These are phyloP conservation scores for Sycophaga agraensis DNA, from an alignment of 1,140 invertebrate species.

Conservation along the genomic window DNA sequence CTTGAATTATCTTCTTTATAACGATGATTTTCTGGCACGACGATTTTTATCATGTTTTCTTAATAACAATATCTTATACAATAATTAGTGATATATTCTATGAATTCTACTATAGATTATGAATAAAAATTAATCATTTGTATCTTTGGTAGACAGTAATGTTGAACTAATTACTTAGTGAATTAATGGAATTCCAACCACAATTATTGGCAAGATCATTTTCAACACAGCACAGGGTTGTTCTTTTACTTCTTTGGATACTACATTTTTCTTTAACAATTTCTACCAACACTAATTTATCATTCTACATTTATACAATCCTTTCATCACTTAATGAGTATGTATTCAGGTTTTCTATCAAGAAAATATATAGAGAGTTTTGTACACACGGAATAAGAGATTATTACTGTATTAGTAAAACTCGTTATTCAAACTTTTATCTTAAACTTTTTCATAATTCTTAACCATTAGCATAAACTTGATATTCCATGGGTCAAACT, in stretches of 20 bases:
- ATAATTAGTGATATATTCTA: neutral
- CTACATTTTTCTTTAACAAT: conserved; percentile 1
- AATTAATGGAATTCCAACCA: conserved; percentile 9
- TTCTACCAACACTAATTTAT: conserved; percentile 4
- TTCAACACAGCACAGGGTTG: neutral
- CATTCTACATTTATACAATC: conserved; percentile 4
- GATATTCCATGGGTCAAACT: conserved; percentile 92
- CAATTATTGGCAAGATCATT: conserved; percentile 23
- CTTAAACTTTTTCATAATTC: conserved; percentile 6
- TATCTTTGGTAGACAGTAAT: conserved; percentile 28
- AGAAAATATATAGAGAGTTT: conserved; percentile 6
- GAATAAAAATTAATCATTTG: conserved; percentile 16
- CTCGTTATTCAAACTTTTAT: neutral
- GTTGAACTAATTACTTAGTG: conserved; percentile 3
- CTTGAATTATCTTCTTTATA: conserved; percentile 2
- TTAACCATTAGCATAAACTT: conserved; percentile 50
- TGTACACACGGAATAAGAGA: conserved; percentile 3
- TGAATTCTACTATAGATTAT: neutral
- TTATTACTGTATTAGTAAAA: neutral
- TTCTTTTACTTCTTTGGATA: conserved; percentile 1
- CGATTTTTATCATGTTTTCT: conserved; percentile 2
- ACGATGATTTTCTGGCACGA: conserved; percentile 4
- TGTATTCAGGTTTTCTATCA: conserved; percentile 6
- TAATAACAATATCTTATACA: conserved; percentile 20
- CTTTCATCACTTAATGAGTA: conserved; percentile 19